A percentile compares a stretch with the other conserved stretches of the same genome.
phyloP scores from a whole-genome alignment of 2,888 invertebrate species.

The Patella ulyssiponensis region DNA sequence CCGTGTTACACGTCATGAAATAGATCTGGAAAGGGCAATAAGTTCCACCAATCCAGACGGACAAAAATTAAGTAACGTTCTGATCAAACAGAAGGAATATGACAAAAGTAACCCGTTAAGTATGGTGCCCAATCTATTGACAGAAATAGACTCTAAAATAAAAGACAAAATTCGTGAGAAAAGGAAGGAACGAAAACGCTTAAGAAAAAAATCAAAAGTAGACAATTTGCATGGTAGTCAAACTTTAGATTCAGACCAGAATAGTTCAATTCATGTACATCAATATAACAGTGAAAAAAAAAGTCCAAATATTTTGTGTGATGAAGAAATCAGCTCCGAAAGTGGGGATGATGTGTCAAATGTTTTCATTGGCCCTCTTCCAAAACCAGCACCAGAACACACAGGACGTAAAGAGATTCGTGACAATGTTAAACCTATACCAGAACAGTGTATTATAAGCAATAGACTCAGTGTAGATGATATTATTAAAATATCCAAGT shows the following conservation, averaged over 20 bases:
- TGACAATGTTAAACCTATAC: conserved; percentile 42
- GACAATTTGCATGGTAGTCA: background rate
- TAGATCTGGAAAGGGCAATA: conserved; percentile 62
- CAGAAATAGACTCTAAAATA: conserved; percentile 29
- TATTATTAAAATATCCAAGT: conserved; percentile 55
- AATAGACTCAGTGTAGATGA: conserved; percentile 56
- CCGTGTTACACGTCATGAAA: conserved; percentile 55
- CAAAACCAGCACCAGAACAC: background rate
- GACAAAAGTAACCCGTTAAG: conserved; percentile 47
- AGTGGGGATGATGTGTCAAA: background rate
- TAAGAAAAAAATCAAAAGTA: conserved; percentile 22
- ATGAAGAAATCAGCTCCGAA: background rate
- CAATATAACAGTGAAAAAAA: no score
- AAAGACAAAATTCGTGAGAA: conserved; percentile 19
- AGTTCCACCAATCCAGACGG: conserved; percentile 39
- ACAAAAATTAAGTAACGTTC: conserved; percentile 40
- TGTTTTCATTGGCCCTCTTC: background rate
- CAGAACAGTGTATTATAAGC: conserved; percentile 50
- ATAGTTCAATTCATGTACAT: background rate
- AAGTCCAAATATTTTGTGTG: no score
- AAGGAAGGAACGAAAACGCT: conserved; percentile 23
- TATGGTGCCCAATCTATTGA: conserved; percentile 55
- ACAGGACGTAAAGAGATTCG: conserved; percentile 7
- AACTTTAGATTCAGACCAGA: background rate
- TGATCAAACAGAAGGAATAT: conserved; percentile 42